Conservation (phyloP, 2,888 invertebrate genomes). For the Seira musarum region DNA sequence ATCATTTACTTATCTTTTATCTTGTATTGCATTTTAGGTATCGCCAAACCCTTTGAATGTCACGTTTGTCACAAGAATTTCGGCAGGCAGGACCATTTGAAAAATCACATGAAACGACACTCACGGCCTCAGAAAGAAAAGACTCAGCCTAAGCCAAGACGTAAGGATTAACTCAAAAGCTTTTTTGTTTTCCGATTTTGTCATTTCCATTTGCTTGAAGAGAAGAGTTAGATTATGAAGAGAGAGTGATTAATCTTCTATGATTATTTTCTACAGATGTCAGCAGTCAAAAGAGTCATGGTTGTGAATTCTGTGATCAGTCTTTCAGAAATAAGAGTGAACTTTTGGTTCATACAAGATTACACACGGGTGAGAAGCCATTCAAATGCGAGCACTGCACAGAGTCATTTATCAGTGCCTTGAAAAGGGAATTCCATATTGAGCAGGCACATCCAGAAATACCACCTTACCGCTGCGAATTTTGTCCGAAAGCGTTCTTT, state of each 20-base stretch:
- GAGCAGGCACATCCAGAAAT: slow-evolving; percentile 59
- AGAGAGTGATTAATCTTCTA: no score
- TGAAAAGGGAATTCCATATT: slow-evolving; percentile 59
- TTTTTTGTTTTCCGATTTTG: slow-evolving; percentile 7
- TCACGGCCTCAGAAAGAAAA: slow-evolving; percentile 38
- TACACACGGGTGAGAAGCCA: slow-evolving; percentile 59
- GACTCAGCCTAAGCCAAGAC: slow-evolving; percentile 19
- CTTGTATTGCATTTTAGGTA: slow-evolving; percentile 34
- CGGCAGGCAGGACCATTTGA: slow-evolving; percentile 50
- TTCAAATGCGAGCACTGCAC: slow-evolving; percentile 55
- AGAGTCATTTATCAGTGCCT: slow-evolving; percentile 53
- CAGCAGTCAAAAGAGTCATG: slow-evolving; percentile 44
- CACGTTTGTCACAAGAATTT: slow-evolving; percentile 54
- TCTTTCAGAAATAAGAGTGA: slow-evolving; percentile 57
- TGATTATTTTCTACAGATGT: slow-evolving; percentile 14
- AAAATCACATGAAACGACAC: slow-evolving; percentile 51
- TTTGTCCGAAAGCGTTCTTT: slow-evolving; percentile 59
- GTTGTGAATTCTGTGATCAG: slow-evolving; percentile 50
- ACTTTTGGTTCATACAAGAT: slow-evolving; percentile 46
- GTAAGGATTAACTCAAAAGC: slow-evolving; percentile 25
- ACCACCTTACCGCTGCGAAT: slow-evolving; percentile 59
- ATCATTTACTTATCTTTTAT: background rate
- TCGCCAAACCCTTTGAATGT: slow-evolving; percentile 53
- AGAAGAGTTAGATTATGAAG: background rate
- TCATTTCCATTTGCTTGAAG: background rate